Evolutionary conservation across 23 tunicate species (phyloP).

Genomic region (Oikopleura dioica): DNA sequence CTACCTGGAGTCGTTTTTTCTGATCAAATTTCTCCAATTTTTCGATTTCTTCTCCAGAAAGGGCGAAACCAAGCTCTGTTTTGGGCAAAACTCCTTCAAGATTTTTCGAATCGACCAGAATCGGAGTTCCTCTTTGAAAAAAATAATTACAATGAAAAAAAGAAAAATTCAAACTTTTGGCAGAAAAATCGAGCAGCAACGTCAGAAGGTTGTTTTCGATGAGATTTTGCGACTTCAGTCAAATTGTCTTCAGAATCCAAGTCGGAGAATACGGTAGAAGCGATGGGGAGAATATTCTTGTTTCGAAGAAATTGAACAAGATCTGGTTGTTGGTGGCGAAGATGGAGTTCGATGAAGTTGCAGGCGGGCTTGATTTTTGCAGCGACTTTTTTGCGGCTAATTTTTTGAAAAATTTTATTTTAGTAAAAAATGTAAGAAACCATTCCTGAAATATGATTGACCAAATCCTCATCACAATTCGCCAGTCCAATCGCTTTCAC

Average conservation of each 20-base stretch:
- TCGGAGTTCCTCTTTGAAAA: background rate
- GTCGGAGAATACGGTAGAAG: background rate
- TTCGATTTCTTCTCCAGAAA: background rate
- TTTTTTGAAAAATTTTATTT: background rate
- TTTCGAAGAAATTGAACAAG: background rate
- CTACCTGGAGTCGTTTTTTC: conserved; percentile 3
- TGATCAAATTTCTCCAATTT: background rate
- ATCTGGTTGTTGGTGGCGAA: too few species aligned
- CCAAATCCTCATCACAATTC: background rate
- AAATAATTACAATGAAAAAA: background rate
- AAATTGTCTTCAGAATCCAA: background rate
- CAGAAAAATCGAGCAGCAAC: background rate
- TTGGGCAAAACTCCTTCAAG: background rate
- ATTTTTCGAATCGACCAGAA: background rate
- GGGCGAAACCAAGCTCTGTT: background rate
- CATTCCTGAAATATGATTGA: background rate
- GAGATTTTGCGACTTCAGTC: background rate
- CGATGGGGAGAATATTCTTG: background rate
- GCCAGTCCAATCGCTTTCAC: background rate
- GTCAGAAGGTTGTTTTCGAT: background rate
- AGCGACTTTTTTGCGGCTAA: background rate
- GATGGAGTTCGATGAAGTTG: too few species aligned
- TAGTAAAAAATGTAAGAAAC: too few species aligned
- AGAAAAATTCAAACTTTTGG: background rate
- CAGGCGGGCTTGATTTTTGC: background rate